Evolutionary conservation across 2,797 vertebrate species (phyloP).

Genomic region (Chelidonichthys spinosus): DNA sequence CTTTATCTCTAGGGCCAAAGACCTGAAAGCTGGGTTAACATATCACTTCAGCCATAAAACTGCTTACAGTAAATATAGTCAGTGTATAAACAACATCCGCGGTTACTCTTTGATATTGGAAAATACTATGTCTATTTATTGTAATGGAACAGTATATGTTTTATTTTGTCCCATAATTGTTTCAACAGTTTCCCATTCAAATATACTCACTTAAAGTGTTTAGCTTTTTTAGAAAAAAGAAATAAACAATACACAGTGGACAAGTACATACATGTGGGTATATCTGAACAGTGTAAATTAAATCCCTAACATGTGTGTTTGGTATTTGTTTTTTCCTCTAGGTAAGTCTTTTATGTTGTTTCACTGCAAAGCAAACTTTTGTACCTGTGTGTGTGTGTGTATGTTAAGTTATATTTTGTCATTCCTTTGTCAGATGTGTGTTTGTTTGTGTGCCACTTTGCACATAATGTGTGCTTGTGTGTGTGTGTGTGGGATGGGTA

Average conservation of each 20-base stretch:
- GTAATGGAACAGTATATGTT: background rate
- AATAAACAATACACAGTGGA: background rate
- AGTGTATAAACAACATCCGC: slow-evolving; percentile 26
- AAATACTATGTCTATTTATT: background rate
- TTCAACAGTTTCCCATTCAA: too few relatives aligned
- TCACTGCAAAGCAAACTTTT: slow-evolving; percentile 40
- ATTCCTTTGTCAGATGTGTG: slow-evolving; percentile 60
- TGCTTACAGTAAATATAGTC: slow-evolving; percentile 47
- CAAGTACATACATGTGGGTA: background rate
- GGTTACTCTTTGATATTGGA: background rate
- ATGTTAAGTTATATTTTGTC: slow-evolving; percentile 46
- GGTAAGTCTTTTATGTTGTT: slow-evolving; percentile 24
- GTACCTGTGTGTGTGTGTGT: slow-evolving; percentile 5
- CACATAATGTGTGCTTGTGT: slow-evolving; percentile 32
- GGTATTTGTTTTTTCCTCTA: slow-evolving; percentile 6
- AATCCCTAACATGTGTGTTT: slow-evolving; percentile 19
- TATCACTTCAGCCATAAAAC: slow-evolving; percentile 52
- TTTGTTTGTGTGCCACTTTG: slow-evolving; percentile 43
- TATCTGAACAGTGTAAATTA: slow-evolving; percentile 1
- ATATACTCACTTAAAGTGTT: background rate
- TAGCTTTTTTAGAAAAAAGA: background rate
- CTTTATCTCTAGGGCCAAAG: slow-evolving; percentile 70
- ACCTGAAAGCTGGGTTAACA: slow-evolving; percentile 59
- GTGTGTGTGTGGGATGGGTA: slow-evolving; percentile 48
- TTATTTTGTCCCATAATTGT: background rate